A percentile compares a stretch with the other conserved stretches of the same genome.
phyloP scores from a whole-genome alignment of 1,140 invertebrate species.

The Papilio helenus region DNA sequence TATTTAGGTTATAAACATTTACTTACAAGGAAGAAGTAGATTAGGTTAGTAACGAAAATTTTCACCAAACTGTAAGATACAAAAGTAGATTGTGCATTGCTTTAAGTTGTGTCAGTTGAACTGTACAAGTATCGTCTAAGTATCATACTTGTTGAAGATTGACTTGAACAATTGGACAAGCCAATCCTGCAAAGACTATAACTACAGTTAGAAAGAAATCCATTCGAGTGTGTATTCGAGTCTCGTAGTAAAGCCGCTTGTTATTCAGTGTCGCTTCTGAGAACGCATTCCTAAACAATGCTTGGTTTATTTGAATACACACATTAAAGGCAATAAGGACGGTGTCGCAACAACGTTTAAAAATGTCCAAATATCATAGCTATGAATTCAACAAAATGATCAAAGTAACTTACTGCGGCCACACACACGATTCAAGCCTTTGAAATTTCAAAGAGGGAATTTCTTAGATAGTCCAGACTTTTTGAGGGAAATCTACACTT shows the following conservation, averaged over 20 bases:
- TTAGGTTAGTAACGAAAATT: not conserved
- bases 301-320: conserved; percentile 27
- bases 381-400: no score
- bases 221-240: conserved; percentile 8
- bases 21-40: not conserved
- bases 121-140: no score
- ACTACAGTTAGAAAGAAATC: conserved; percentile 10
- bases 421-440: not conserved
- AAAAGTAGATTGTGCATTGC: no score
- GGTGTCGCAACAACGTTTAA: not conserved
- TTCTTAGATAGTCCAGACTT: no score
- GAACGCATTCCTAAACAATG: conserved; percentile 33
- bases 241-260: conserved; percentile 31
- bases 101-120: no score
- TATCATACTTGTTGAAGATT: not conserved
- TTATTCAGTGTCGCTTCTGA: conserved; percentile 33
- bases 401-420: not conserved
- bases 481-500: no score
- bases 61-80: not conserved
- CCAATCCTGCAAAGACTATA: not conserved
- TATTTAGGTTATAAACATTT: conserved; percentile 5
- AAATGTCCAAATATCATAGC: not conserved
- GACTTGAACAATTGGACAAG: not conserved
- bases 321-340: conserved; percentile 11
- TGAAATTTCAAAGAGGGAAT: not conserved